Evolutionary conservation across 2,888 invertebrate species (phyloP).

Genomic region (Trissolcus japonicus): DNA sequence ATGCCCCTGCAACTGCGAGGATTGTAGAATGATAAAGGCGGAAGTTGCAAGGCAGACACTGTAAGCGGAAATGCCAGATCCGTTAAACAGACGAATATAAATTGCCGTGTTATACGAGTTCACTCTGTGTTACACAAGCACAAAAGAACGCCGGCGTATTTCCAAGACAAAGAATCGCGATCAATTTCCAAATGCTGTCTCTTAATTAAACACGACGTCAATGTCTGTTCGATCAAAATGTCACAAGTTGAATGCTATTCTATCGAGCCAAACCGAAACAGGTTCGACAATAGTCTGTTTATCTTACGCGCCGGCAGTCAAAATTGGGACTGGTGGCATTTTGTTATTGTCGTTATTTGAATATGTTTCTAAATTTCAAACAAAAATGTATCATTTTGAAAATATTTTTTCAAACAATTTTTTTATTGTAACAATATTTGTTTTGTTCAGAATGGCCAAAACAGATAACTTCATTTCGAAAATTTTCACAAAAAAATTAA

Average conservation of each 20-base stretch:
- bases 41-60: conserved; percentile 42
- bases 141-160: conserved; percentile 24
- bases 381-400: too few relatives aligned
- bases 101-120: conserved; percentile 41
- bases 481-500: too few relatives aligned
- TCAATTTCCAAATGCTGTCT: conserved; percentile 68
- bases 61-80: conserved; percentile 51
- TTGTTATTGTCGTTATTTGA: too few relatives aligned
- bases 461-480: too few relatives aligned
- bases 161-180: conserved; percentile 62
- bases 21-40: conserved; percentile 26
- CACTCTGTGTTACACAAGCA: conserved; percentile 20
- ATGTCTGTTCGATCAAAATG: conserved; percentile 22
- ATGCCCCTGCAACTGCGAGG: conserved; percentile 19
- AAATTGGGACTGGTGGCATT: too few relatives aligned
- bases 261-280: not conserved
- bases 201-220: conserved; percentile 63
- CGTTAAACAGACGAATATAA: conserved; percentile 57
- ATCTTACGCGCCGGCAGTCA: too few relatives aligned
- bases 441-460: too few relatives aligned
- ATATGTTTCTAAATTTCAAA: too few relatives aligned
- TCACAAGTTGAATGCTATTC: not conserved
- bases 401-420: too few relatives aligned
- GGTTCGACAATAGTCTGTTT: too few relatives aligned
- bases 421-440: too few relatives aligned